Evolutionary conservation across 2,113 vertebrate genomes (phyloP).

Genomic region (Esox niger): DNA sequence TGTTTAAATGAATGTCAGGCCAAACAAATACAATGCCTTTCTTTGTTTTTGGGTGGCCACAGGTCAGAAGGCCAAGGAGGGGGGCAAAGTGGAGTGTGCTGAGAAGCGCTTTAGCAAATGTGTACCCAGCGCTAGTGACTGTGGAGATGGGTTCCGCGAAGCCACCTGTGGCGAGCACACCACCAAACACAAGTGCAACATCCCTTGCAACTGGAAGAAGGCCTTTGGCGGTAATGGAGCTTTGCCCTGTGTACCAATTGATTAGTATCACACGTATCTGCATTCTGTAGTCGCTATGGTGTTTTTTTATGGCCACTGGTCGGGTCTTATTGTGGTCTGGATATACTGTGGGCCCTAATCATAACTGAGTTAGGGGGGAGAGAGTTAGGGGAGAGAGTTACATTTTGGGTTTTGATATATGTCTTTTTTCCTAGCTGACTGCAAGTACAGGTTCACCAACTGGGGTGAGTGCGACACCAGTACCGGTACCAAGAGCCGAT

Average conservation of each 20-base stretch:
- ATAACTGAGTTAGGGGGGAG: neutral
- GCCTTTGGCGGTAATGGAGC: slow-evolving; percentile 83
- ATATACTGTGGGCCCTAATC: no score
- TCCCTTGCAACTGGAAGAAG: slow-evolving; percentile 98
- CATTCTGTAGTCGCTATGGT: neutral
- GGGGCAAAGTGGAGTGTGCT: slow-evolving; percentile 73
- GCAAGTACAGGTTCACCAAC: slow-evolving; percentile 91
- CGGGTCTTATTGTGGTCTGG: no score
- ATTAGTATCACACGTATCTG: neutral
- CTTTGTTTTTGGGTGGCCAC: slow-evolving; percentile 41
- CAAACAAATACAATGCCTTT: no score
- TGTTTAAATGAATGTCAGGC: no score
- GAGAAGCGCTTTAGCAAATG: slow-evolving; percentile 86
- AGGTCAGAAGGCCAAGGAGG: slow-evolving; percentile 54
- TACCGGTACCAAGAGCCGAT: slow-evolving; percentile 82
- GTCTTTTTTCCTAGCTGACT: slow-evolving; percentile 77
- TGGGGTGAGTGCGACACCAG: slow-evolving; percentile 84
- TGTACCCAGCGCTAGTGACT: slow-evolving; percentile 83
- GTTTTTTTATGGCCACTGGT: no score
- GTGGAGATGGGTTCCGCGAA: slow-evolving; percentile 83
- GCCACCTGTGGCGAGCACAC: slow-evolving; percentile 81
- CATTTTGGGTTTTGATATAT: neutral
- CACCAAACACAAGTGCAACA: slow-evolving; percentile 83
- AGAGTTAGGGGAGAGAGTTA: neutral
- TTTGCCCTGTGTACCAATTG: neutral